Evolutionary conservation across 2,888 invertebrate genomes (phyloP), one percentile per base, ranked within the genome.

Genomic region (Andrena praecox): DNA sequence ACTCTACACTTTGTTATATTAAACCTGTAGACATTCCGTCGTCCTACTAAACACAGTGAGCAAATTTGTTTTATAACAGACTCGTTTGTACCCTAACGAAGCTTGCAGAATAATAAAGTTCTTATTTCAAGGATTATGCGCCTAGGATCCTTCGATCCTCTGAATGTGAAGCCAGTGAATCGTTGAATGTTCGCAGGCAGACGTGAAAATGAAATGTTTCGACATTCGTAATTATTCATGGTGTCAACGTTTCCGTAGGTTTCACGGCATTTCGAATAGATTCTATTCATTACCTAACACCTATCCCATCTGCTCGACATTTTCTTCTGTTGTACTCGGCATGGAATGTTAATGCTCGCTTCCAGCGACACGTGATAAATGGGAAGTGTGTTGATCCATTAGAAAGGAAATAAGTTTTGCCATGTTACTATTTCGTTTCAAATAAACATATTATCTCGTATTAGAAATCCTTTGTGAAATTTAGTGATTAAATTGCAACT

Each of bases 221-320:
- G 90, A 86, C 82, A 82, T 75, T 80, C 50, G 84, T 82, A 88
- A 89, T 89, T 89, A 89, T 90, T 89, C 90, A 90, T 85, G 63
- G 75, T 86, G 89, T 89, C 89, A 76, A 75, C 76, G 77, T 85
- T 87, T 80, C 82, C 80, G 84, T 77, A 77, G 80, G 86, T 80
- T 79, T 85, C 76, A 33, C 66, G 67, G 68, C 70, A 29, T 63
- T 64, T 77, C 73, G 83, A 84, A 79, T 83, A 81, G 80, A 89
- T 87, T 75, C 85, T 87, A 89, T 89, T 89, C 88, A 86, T 89
- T 88, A 86, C 78, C 82, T 60, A 71, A 59, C 67, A 52, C 60
- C 80, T 80, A 54, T 70, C 70, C 80, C 73, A 73, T 80, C 69
- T 50, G 69, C 62, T 56, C 74, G 78, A 77, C 78, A 70, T 73